Conservation (phyloP, 1,140 invertebrate species). For the Euura saliciscinereae region DNA sequence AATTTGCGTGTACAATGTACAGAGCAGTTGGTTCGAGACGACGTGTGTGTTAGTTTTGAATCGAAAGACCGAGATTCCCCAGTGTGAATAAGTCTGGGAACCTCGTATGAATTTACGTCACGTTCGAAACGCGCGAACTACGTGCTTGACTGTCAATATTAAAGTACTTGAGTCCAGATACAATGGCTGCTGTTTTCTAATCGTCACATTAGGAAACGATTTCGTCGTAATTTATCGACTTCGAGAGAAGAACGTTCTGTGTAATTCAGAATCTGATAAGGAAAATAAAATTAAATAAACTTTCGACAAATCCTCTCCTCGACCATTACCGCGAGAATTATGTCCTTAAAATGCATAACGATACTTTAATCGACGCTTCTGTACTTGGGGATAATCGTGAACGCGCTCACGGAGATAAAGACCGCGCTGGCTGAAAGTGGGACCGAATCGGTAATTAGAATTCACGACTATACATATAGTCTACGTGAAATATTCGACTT, state of each 20-base stretch:
- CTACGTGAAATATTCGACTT: background rate
- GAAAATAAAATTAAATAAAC: background rate
- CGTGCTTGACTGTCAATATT: background rate
- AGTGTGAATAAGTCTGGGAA: conserved; percentile 11
- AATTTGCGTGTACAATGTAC: background rate
- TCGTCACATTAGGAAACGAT: background rate
- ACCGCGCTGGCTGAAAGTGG: background rate
- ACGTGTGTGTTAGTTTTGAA: background rate
- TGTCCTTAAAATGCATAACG: conserved; percentile 5
- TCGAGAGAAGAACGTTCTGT: background rate
- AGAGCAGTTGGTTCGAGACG: background rate
- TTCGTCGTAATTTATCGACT: background rate
- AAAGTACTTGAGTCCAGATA: background rate
- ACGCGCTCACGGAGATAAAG: background rate
- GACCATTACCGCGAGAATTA: too few species aligned
- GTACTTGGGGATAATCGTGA: background rate
- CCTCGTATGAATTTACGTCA: conserved; percentile 6
- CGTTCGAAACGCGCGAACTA: conserved; percentile 9
- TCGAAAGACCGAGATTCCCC: background rate
- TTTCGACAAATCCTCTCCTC: too few species aligned
- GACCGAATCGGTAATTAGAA: background rate
- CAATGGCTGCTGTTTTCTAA: conserved; percentile 5
- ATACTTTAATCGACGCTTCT: conserved; percentile 3
- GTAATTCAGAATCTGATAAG: too few species aligned
- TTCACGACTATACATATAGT: background rate